These are phyloP conservation scores for Pseudorectes ferrugineus DNA, from an alignment of 2,113 vertebrate genomes.

Conservation along the genomic window DNA sequence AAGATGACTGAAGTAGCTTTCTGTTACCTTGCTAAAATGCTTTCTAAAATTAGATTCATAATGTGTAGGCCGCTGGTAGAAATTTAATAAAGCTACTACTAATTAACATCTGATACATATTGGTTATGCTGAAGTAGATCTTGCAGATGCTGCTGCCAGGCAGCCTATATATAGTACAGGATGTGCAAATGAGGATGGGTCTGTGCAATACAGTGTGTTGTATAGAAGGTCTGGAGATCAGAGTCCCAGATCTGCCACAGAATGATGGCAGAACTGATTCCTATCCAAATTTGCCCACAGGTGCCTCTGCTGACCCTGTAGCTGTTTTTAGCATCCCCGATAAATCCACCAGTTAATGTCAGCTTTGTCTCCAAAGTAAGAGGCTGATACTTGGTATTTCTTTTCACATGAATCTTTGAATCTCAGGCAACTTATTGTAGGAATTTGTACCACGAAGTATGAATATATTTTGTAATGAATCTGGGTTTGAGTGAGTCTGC, in stretches of 20 bases:
- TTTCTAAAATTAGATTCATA: background rate
- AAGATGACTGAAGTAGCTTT: background rate
- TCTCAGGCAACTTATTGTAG: slow-evolving; percentile 3
- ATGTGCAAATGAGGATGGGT: background rate
- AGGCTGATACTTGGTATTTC: background rate
- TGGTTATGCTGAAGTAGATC: background rate
- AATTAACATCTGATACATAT: background rate
- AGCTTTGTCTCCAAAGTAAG: background rate
- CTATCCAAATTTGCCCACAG: accelerated
- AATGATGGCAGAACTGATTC: background rate
- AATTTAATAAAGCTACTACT: background rate
- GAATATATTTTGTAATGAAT: slow-evolving; percentile 60
- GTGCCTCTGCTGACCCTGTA: background rate
- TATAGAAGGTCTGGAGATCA: background rate
- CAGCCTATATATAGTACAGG: background rate
- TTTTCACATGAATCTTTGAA: background rate
- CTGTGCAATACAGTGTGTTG: background rate
- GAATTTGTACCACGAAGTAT: background rate
- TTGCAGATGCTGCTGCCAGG: background rate
- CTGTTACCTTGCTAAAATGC: background rate
- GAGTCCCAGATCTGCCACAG: background rate
- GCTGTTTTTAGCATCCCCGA: background rate
- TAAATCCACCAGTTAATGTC: background rate
- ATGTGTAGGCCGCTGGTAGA: background rate
- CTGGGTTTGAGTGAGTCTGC: slow-evolving; percentile 47